Evolutionary conservation across 2,113 vertebrate species (phyloP), one percentile per base, ranked within the genome.

Genomic region (Semnornis frantzii): DNA sequence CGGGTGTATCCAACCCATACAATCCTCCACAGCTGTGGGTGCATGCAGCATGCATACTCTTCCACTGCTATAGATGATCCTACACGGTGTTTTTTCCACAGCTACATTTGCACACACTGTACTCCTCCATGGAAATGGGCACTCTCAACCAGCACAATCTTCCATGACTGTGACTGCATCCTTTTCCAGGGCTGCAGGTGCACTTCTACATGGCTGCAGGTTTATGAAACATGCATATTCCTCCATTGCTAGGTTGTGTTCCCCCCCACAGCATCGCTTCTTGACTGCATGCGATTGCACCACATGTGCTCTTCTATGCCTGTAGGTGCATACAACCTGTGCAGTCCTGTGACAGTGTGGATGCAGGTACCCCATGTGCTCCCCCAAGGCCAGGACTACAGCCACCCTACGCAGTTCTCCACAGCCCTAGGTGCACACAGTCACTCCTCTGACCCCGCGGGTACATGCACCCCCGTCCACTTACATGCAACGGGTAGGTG

Each of bases 351-450:
- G 2, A 1, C 2, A 18, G 13, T 0, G 7, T 7, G 31, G 76
- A 18, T 2, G 6, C 17, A 4, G 2, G 1, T 9, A 16, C 15
- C 31, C 25, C 2, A 1, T 0, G 10, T 6, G 5, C 48, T 23
- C 5, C 34, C 16, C 19, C 13, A 6, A 2, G 14, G 59, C 59
- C 23, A 6, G 3, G 46, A 55, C 2, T 2, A 15, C 48, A 5
- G 34, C 10, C 50, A 10, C 42, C 17, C 69, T 1, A 2, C 8
- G 1, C 16, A 0, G 39, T 6, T 15, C 50, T 28, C 21, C 8
- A 2, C 13, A 3, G 44, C 15, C 6, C 2, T 2, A 4, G 33
- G 10, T 2, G 8, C 34, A 3, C 8, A 1, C 0, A 14, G 30
- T 1, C 27, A 12, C 5, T 57, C 18, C 44, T 24, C 15, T 42